Conservation (phyloP, 2,888 invertebrate genomes). For the Rhagonycha fulva region DNA sequence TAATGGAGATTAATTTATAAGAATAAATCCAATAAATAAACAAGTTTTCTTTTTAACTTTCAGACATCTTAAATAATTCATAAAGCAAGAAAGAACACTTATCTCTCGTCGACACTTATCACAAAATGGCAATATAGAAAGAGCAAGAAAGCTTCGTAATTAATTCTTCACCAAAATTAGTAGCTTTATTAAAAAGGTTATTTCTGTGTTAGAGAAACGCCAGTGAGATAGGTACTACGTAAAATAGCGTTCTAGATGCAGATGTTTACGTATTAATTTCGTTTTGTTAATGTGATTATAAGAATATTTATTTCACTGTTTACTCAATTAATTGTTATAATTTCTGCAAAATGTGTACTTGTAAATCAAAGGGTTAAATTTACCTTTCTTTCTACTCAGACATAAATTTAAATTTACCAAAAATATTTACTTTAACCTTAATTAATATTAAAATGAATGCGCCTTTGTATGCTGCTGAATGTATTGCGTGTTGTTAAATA, state of each 20-base stretch:
- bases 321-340: conserved; percentile 1
- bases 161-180: conserved; percentile 6
- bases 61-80: conserved; percentile 7
- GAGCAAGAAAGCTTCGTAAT: not conserved
- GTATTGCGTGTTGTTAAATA: not conserved
- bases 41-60: not conserved
- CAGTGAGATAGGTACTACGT: not conserved
- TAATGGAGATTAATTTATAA: not conserved
- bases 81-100: conserved; percentile 4
- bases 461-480: not conserved
- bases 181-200: conserved; percentile 17
- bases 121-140: not conserved
- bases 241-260: conserved; percentile 5
- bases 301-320: conserved; percentile 1
- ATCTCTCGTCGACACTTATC: conserved; percentile 3
- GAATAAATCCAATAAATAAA: conserved; percentile 10
- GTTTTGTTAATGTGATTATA: not conserved
- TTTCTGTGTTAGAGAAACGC: not conserved
- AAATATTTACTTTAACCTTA: not conserved
- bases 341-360: not conserved
- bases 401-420: not conserved
- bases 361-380: not conserved
- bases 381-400: not conserved
- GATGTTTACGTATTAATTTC: conserved; percentile 4
- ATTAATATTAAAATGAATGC: not conserved